Evolutionary conservation across 2,113 vertebrate genomes (phyloP).

Genomic region (Syrmaticus mikado): DNA sequence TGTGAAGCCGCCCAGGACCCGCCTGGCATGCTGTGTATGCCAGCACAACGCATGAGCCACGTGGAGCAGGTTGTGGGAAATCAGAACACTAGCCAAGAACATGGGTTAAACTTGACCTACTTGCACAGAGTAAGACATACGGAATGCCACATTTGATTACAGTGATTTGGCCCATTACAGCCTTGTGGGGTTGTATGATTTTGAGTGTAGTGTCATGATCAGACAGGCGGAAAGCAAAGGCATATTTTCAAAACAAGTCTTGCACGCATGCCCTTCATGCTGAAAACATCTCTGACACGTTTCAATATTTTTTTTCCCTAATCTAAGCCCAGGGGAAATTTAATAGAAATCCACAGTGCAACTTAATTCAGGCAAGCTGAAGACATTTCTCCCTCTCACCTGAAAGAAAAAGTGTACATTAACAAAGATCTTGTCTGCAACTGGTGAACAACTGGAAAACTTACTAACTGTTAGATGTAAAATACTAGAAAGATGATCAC

Average conservation of each 20-base stretch:
- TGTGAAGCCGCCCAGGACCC: slow-evolving; percentile 29
- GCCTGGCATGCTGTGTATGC: not conserved
- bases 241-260: slow-evolving; percentile 80
- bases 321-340: slow-evolving; percentile 20
- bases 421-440: not conserved
- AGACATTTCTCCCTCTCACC: not conserved
- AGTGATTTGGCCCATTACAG: slow-evolving; percentile 73
- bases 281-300: slow-evolving; percentile 43
- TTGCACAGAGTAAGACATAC: slow-evolving; percentile 81
- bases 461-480: not conserved
- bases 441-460: not conserved
- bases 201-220: slow-evolving; percentile 61
- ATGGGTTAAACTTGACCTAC: slow-evolving; percentile 88
- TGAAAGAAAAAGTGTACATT: not conserved
- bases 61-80: slow-evolving; percentile 67
- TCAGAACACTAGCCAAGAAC: slow-evolving; percentile 54
- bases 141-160: slow-evolving; percentile 86
- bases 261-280: slow-evolving; percentile 63
- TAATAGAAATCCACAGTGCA: not conserved
- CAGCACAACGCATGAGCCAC: not conserved
- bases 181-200: slow-evolving; percentile 81
- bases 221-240: slow-evolving; percentile 85
- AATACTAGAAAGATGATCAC: fast-evolving
- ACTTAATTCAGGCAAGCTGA: not conserved
- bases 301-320: not conserved